Evolutionary conservation across 2,888 invertebrate species (phyloP).

Genomic region (Tetramorium bicarinatum): DNA sequence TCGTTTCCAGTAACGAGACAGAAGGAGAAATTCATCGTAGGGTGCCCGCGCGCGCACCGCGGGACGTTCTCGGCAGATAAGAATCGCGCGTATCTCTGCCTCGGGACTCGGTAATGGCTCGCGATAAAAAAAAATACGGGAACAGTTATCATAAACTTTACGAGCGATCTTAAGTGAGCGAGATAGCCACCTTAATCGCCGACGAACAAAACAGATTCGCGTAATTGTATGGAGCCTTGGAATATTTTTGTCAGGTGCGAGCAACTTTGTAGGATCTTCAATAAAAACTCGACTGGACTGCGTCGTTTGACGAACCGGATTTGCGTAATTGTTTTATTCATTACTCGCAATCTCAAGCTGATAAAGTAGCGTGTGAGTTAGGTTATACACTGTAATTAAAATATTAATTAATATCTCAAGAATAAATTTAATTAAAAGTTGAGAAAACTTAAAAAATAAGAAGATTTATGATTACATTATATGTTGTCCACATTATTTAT

Average conservation of each 20-base stretch:
- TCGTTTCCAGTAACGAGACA: slow-evolving; percentile 44
- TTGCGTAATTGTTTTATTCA: slow-evolving; percentile 24
- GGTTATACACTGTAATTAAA: background rate
- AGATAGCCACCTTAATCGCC: slow-evolving; percentile 17
- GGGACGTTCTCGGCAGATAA: slow-evolving; percentile 11
- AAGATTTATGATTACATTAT: background rate
- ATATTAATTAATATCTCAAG: background rate
- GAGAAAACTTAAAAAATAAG: background rate
- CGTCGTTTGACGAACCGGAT: slow-evolving; percentile 17
- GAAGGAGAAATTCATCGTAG: slow-evolving; percentile 41
- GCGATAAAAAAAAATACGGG: slow-evolving; percentile 39
- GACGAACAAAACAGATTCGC: background rate
- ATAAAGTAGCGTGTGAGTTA: background rate
- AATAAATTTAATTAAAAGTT: background rate
- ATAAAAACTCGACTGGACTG: background rate
- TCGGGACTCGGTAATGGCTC: slow-evolving; percentile 20
- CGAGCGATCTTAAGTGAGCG: slow-evolving; percentile 8
- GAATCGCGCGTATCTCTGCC: slow-evolving; percentile 19
- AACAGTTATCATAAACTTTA: slow-evolving; percentile 41
- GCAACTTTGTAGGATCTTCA: background rate
- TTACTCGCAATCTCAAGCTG: background rate
- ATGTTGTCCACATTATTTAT: background rate
- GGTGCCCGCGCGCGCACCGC: background rate
- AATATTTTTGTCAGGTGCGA: slow-evolving; percentile 26
- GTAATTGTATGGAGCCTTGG: slow-evolving; percentile 28